Conservation (phyloP, 2,113 vertebrate species). For the Carassius auratus region DNA sequence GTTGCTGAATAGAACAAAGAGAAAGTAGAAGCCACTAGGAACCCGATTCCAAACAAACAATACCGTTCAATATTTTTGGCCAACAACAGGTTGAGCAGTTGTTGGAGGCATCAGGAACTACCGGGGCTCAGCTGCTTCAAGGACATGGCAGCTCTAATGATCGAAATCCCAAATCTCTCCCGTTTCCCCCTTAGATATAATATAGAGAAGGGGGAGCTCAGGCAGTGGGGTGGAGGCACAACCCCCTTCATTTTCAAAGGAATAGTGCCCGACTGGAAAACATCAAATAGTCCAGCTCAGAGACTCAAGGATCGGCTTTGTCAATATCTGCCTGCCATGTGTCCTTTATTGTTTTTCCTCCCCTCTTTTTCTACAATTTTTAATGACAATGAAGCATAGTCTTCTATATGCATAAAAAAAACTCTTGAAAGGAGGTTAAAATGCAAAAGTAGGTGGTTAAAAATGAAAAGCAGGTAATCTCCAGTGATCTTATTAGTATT, state of each 20-base stretch:
- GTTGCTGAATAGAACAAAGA: conserved; percentile 12
- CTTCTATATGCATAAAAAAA: conserved; percentile 31
- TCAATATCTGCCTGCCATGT: conserved; percentile 45
- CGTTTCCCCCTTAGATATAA: conserved; percentile 5
- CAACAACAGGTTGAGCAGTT: conserved; percentile 51
- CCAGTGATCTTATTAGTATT: conserved; percentile 59
- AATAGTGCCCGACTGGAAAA: conserved; percentile 26
- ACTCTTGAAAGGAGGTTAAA: conserved; percentile 6
- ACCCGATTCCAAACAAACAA: conserved; percentile 29
- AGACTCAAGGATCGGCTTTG: conserved; percentile 40
- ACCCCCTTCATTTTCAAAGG: conserved; percentile 41
- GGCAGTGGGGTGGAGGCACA: conserved; percentile 17
- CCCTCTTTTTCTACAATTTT: not conserved
- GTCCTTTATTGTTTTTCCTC: conserved; percentile 37
- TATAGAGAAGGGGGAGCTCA: conserved; percentile 26
- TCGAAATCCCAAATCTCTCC: conserved; percentile 9
- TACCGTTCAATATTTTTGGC: not conserved
- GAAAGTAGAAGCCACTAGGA: conserved; percentile 15
- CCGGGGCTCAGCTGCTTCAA: conserved; percentile 45
- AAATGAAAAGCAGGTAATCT: conserved; percentile 58
- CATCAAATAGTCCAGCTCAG: conserved; percentile 41
- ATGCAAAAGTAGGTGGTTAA: conserved; percentile 12
- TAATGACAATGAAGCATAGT: not conserved
- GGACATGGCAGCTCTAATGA: conserved; percentile 17
- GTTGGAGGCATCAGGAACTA: conserved; percentile 37